Conservation (phyloP, 2,888 invertebrate species). For the Mellilla xanthometata region DNA sequence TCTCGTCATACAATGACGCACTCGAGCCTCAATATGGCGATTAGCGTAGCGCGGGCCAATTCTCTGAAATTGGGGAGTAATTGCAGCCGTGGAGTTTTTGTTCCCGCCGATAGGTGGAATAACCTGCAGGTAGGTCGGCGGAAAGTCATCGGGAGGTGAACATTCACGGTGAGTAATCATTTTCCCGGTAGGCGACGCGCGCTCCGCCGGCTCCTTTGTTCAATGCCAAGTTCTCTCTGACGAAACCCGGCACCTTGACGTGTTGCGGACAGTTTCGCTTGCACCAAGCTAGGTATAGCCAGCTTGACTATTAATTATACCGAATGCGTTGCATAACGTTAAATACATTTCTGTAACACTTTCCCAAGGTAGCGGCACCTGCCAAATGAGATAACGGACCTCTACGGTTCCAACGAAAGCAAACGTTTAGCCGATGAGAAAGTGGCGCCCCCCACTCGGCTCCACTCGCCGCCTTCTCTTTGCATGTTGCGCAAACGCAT, state of each 20-base stretch:
- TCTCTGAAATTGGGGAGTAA: constrained; percentile 50
- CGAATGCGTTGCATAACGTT: constrained; percentile 57
- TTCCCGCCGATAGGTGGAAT: constrained; percentile 60
- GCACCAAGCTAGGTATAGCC: too few relatives aligned
- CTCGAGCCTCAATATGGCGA: constrained; percentile 41
- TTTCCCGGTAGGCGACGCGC: constrained; percentile 46
- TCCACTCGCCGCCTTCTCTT: constrained; percentile 61
- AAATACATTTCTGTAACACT: constrained; percentile 70
- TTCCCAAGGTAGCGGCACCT: constrained; percentile 75
- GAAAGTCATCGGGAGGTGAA: constrained; percentile 64
- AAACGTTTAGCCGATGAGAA: constrained; percentile 74
- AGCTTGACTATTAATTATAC: constrained; percentile 26
- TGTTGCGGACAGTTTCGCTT: constrained; percentile 5
- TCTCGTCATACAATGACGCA: constrained; percentile 43
- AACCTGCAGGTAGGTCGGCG: constrained; percentile 72
- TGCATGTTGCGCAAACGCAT: constrained; percentile 72
- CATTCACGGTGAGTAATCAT: constrained; percentile 57
- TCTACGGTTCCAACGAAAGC: constrained; percentile 72
- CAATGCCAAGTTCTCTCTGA: constrained; percentile 25
- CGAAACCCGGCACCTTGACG: constrained; percentile 13
- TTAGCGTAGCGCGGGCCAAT: constrained; percentile 42
- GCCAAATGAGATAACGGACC: constrained; percentile 78
- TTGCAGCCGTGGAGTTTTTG: constrained; percentile 59
- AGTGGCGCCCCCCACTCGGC: constrained; percentile 56
- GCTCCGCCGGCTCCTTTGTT: constrained; percentile 38